These are phyloP conservation scores for Ictalurus furcatus DNA, from an alignment of 2,113 vertebrate genomes.

Conservation along the genomic window DNA sequence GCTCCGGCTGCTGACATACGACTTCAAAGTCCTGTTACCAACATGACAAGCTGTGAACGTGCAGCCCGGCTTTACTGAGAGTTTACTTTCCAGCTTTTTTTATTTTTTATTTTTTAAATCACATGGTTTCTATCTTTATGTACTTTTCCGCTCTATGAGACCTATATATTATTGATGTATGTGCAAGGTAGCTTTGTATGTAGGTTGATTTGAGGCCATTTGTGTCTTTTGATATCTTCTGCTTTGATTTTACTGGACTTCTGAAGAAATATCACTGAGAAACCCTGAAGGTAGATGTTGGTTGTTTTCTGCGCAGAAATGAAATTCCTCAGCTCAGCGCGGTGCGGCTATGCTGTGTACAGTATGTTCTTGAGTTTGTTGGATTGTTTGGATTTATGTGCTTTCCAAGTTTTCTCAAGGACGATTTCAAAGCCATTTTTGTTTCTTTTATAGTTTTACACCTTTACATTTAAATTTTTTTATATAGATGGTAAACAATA, in stretches of 20 bases:
- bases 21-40: conserved; percentile 73
- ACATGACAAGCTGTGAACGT: conserved; percentile 66
- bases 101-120: conserved; percentile 30
- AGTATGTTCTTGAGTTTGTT: conserved; percentile 1
- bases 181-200: conserved; percentile 64
- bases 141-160: conserved; percentile 59
- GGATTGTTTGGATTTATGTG: not conserved
- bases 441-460: not conserved
- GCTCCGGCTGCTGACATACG: conserved; percentile 62
- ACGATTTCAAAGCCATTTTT: not conserved
- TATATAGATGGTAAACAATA: not conserved
- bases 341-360: not conserved
- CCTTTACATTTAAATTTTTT: not conserved
- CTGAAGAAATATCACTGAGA: conserved; percentile 64
- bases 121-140: conserved; percentile 61
- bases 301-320: conserved; percentile 71
- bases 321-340: conserved; percentile 66
- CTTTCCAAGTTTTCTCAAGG: conserved; percentile 21
- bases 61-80: conserved; percentile 62
- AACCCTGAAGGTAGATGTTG: conserved; percentile 70
- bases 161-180: conserved; percentile 63
- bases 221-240: conserved; percentile 67
- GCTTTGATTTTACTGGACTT: conserved; percentile 72
- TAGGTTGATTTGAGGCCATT: conserved; percentile 66
- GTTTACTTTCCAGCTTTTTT: conserved; percentile 64